Evolutionary conservation across 2,113 vertebrate genomes (phyloP).

Genomic region (Columba janthina): DNA sequence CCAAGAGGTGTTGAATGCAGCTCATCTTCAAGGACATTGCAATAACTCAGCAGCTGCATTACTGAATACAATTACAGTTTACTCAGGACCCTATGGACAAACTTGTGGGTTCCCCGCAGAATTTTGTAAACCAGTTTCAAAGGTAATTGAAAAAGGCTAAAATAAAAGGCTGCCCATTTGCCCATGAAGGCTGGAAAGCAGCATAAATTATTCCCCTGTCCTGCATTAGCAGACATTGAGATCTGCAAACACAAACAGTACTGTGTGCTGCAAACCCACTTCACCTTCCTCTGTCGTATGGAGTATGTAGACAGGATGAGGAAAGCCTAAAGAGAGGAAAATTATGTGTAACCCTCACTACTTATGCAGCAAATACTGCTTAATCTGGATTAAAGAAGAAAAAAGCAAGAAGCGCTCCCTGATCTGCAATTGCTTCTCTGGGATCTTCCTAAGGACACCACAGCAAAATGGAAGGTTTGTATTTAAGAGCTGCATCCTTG

Average conservation of each 20-base stretch:
- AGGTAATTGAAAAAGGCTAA: not conserved
- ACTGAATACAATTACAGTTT: not conserved
- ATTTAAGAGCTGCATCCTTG: not conserved
- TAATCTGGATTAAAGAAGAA: not conserved
- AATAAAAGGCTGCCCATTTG: not conserved
- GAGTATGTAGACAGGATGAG: not conserved
- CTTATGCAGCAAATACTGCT: not conserved
- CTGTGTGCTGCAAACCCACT: not conserved
- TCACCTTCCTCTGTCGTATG: not conserved
- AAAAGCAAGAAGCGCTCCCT: not conserved
- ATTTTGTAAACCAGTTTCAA: not conserved
- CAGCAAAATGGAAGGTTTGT: not conserved
- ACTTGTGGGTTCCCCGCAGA: not conserved
- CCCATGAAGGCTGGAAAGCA: not conserved
- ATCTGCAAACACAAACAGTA: not conserved
- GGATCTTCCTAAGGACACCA: not conserved
- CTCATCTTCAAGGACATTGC: not conserved
- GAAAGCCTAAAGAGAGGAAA: not conserved
- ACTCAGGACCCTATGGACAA: not conserved
- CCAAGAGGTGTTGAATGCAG: not conserved
- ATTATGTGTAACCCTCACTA: not conserved
- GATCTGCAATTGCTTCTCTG: not conserved
- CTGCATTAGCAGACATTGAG: not conserved
- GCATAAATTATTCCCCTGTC: not conserved
- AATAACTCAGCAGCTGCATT: not conserved